Conservation (phyloP, 2,888 invertebrate species). For the Amphipoea oculea region DNA sequence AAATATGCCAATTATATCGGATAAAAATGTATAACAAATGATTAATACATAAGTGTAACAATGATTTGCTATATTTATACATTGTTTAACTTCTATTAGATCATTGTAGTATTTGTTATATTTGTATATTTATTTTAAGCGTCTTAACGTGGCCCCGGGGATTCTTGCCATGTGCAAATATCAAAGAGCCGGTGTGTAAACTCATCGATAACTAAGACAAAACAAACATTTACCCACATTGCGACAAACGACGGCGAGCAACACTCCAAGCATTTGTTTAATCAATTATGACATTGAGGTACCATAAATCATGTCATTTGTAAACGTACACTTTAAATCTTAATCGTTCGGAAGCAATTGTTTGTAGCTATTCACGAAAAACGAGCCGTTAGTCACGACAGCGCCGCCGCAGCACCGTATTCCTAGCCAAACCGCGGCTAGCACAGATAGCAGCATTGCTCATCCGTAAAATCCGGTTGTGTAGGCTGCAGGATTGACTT, state of each 20-base stretch:
- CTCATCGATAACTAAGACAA: conserved; percentile 68
- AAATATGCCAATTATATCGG: conserved; percentile 22
- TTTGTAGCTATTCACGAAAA: conserved; percentile 50
- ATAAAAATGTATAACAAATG: conserved; percentile 21
- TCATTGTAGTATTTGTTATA: conserved; percentile 56
- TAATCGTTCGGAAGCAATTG: conserved; percentile 48
- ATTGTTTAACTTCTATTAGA: conserved; percentile 61
- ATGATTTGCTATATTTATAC: conserved; percentile 47
- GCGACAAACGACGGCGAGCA: conserved; percentile 69
- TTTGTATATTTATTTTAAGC: conserved; percentile 64
- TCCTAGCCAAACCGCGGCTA: conserved; percentile 40
- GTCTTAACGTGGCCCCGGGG: conserved; percentile 56
- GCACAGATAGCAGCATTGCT: conserved; percentile 42
- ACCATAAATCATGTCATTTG: conserved; percentile 59
- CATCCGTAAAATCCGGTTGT: conserved; percentile 56
- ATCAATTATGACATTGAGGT: conserved; percentile 51
- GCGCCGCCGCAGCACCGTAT: conserved; percentile 21
- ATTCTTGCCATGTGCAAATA: conserved; percentile 69
- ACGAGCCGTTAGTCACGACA: conserved; percentile 39
- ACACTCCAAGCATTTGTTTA: conserved; percentile 56
- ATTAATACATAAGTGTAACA: conserved; percentile 27
- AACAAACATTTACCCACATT: conserved; percentile 75
- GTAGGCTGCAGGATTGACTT: conserved; percentile 56
- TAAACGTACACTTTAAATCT: conserved; percentile 30
- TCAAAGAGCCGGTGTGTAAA: conserved; percentile 69